Percentiles rank a stretch among this genome's conserved stretches.
Conservation (phyloP, 2,113 vertebrate species). For the Onychorhynchus coronatus region DNA sequence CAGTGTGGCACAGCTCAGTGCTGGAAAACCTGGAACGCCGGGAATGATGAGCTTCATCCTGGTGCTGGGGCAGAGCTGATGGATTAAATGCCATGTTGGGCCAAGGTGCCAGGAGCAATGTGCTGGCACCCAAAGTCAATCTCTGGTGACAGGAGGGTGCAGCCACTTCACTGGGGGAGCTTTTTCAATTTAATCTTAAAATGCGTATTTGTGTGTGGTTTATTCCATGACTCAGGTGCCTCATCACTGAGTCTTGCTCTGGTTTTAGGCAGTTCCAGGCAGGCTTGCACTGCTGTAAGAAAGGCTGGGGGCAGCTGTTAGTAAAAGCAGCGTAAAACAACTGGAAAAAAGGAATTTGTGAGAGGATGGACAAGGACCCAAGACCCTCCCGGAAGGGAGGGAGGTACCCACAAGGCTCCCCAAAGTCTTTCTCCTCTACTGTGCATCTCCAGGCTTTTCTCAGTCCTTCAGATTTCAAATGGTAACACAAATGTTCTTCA, state of each 20-base stretch:
- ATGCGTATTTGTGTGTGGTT: background rate
- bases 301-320: background rate
- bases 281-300: rapidly evolving
- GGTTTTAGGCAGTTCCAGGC: background rate
- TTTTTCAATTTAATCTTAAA: background rate
- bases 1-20: background rate
- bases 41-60: too few relatives aligned
- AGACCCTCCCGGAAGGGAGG: background rate
- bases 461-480: background rate
- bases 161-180: background rate
- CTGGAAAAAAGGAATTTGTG: background rate
- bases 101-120: background rate
- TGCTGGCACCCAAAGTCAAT: background rate
- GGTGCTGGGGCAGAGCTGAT: background rate
- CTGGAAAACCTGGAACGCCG: background rate
- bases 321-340: background rate
- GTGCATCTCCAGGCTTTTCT: background rate
- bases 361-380: background rate
- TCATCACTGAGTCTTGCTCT: background rate
- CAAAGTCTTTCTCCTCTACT: background rate
- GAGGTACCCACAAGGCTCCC: rapidly evolving
- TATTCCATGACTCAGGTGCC: background rate
- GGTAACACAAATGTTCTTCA: background rate
- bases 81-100: background rate
- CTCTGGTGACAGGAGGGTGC: background rate